Base-by-base conservation (phyloP, 2,888 invertebrate species). In the Charanyca ferruginea region DNA sequence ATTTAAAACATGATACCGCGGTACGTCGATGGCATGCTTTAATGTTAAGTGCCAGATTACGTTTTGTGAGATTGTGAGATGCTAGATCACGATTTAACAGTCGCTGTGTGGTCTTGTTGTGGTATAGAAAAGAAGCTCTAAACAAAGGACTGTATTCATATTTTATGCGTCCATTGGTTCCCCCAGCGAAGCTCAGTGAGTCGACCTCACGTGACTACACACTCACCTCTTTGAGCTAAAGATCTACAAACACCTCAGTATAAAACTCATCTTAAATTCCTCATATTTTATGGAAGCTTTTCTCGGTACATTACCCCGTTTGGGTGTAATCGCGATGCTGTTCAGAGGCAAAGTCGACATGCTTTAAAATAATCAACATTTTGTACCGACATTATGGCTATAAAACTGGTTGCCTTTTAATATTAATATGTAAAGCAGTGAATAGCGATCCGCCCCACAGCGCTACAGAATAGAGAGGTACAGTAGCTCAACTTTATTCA, bases 291-390 rank as follows among this genome's bases (percentile, higher is more conserved):
- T 52, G 45, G 18, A 25, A 62, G 49, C 44, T n/a, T 13, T 16
- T 42, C 16, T 73, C 51, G 52, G 55, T 55, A 52, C 55, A 52
- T 70, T 57, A 66, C 25, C 45, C 73, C 22, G 23, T 23, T 35
- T 35, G 32, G 25, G 20, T 13, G 35, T 45, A 45, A 73, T 64
- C 54, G 54, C n/a, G 44, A 32, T 18, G 13, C 64, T 51, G 68
- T 45, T 75, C 55, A 47, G 45, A 59, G 41, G 25, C 54, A 16
- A 23, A 22, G 45, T 20, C 58, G 69, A 55, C 52, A 38, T 38
- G 71, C 45, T 65, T 51, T 52, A 65, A 59, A 71, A 64, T 77
- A 60, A 77, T 73, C 41, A 71, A 52, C 72, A 45, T 64, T 73
- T 63, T 64, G 47, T 55, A 35, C 25, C 52, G 38, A 57, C 69